phyloP scores from a whole-genome alignment of 2,888 invertebrate species.

The Patella caerulea region DNA sequence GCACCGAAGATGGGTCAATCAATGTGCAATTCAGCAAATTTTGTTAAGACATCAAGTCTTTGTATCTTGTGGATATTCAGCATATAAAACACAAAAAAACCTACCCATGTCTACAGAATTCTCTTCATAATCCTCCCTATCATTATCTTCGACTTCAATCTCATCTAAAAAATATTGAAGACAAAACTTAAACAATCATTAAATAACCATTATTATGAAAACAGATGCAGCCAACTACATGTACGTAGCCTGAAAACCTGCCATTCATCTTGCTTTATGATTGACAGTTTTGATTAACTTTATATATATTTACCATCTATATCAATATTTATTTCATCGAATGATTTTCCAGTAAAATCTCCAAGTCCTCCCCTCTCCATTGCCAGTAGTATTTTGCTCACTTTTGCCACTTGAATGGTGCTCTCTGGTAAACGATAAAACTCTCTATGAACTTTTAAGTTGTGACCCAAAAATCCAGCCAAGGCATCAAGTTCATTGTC shows the following conservation, averaged over 20 bases:
- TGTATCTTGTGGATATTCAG: background rate
- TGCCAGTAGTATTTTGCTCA: background rate
- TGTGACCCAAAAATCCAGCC: background rate
- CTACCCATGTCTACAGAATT: constrained; percentile 1
- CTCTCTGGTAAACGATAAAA: background rate
- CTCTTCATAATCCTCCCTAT: background rate
- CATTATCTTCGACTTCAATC: constrained; percentile 1
- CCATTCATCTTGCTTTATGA: background rate
- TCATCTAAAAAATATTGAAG: background rate
- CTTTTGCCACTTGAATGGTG: constrained; percentile 1
- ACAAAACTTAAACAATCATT: background rate
- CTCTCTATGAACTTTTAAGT: background rate
- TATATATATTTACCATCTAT: background rate
- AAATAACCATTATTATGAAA: background rate
- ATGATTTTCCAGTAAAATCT: background rate
- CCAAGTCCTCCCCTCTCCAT: background rate
- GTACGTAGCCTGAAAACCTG: background rate
- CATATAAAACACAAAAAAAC: background rate
- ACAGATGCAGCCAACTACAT: constrained; percentile 1
- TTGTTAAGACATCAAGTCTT: background rate
- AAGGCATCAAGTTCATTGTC: constrained; percentile 4
- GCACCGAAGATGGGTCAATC: too few species aligned
- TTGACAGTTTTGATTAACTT: background rate
- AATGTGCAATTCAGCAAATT: background rate
- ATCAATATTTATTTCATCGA: background rate